Percentiles rank a stretch among this genome's conserved stretches.
These are phyloP conservation scores for Lacanobia oleracea DNA, from an alignment of 2,888 invertebrate genomes.

Conservation along the genomic window DNA sequence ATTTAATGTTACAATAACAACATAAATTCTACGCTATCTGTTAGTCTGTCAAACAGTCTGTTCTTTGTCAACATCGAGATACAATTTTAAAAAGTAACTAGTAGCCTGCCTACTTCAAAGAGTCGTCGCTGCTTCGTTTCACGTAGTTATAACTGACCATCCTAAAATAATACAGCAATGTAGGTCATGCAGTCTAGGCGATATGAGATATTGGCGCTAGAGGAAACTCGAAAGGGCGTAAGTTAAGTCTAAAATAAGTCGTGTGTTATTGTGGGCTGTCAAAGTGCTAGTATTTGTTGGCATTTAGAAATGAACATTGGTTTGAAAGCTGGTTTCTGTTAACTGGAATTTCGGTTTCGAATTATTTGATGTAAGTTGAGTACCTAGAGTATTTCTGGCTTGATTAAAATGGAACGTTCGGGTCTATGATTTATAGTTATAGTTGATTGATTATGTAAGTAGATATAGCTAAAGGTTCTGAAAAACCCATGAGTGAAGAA, in stretches of 20 bases:
- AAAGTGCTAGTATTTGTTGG: slow-evolving; percentile 37
- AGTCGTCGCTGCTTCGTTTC: slow-evolving; percentile 68
- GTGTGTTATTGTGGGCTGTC: slow-evolving; percentile 49
- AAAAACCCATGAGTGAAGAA: background rate
- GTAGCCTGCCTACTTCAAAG: slow-evolving; percentile 56
- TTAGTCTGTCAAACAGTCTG: slow-evolving; percentile 64
- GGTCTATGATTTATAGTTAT: background rate
- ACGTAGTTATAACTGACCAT: slow-evolving; percentile 66
- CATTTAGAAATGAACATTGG: slow-evolving; percentile 29
- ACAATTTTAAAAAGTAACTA: slow-evolving; percentile 60
- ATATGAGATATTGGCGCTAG: slow-evolving; percentile 67
- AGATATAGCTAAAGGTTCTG: too few species aligned
- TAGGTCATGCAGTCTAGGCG: slow-evolving; percentile 76
- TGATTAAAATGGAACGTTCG: slow-evolving; percentile 6
- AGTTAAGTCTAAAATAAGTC: slow-evolving; percentile 52
- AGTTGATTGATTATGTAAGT: background rate
- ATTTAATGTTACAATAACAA: slow-evolving; percentile 59
- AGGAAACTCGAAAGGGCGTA: slow-evolving; percentile 49
- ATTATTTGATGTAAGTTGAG: slow-evolving; percentile 5
- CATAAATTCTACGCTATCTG: slow-evolving; percentile 61
- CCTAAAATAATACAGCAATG: slow-evolving; percentile 76
- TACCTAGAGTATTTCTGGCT: slow-evolving; percentile 20
- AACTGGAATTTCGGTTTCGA: slow-evolving; percentile 23
- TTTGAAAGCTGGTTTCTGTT: slow-evolving; percentile 32
- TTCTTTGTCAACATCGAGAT: slow-evolving; percentile 61